These are phyloP conservation scores for Castor canadensis DNA, from an alignment of 2,113 vertebrate genomes.

Conservation along the genomic window DNA sequence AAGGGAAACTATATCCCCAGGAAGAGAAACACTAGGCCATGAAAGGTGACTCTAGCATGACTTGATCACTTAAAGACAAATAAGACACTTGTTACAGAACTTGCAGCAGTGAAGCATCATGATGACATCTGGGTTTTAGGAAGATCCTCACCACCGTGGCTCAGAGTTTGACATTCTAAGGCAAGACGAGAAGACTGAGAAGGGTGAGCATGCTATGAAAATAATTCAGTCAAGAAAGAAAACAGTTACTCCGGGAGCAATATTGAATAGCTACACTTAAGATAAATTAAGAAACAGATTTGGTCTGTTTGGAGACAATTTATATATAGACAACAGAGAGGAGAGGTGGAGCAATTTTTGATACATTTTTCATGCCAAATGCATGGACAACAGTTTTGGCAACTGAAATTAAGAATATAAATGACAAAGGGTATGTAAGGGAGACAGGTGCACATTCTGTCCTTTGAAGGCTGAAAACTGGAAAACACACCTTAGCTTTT, in stretches of 20 bases:
- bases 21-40: fast-evolving
- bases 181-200: fast-evolving
- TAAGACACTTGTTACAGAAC: not conserved
- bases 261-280: not conserved
- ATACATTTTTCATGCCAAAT: not conserved
- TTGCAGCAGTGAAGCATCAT: fast-evolving
- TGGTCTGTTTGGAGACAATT: not conserved
- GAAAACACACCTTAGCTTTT: not conserved
- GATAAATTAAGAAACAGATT: too few relatives aligned
- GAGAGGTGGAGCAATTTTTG: fast-evolving
- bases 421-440: fast-evolving
- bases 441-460: not conserved
- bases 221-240: not conserved
- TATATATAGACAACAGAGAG: not conserved
- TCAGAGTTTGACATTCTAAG: not conserved
- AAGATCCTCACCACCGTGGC: fast-evolving
- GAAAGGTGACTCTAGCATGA: fast-evolving
- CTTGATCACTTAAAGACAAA: fast-evolving
- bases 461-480: not conserved
- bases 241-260: too few relatives aligned
- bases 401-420: too few relatives aligned
- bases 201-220: not conserved
- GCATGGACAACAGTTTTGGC: not conserved
- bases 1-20: fast-evolving
- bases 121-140: not conserved